These are phyloP conservation scores for Pavo muticus DNA, from an alignment of 2,113 vertebrate genomes.

Conservation along the genomic window DNA sequence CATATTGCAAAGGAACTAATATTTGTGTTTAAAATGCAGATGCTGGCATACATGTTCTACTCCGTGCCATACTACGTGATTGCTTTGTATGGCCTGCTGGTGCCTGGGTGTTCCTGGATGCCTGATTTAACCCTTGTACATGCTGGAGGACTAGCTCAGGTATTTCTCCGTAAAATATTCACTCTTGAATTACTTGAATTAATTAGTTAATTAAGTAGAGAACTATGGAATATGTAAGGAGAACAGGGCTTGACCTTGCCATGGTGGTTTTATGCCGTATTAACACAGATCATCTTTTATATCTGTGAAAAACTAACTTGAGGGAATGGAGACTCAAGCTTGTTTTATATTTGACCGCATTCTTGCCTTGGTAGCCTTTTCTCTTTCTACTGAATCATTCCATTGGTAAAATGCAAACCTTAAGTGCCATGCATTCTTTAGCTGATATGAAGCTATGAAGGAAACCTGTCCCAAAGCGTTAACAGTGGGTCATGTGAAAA, in stretches of 20 bases:
- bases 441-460: neutral
- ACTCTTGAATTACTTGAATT: neutral
- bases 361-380: neutral
- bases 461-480: neutral
- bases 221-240: neutral
- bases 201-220: neutral
- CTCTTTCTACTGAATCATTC: neutral
- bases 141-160: slow-evolving; percentile 93
- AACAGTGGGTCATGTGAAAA: neutral
- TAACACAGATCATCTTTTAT: neutral
- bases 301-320: neutral
- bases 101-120: slow-evolving; percentile 94
- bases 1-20: neutral
- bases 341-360: neutral
- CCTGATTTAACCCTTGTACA: slow-evolving; percentile 88
- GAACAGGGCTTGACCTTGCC: neutral
- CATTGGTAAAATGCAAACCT: neutral
- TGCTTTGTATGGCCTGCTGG: slow-evolving; percentile 87
- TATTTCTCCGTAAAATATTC: slow-evolving; percentile 56
- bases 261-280: neutral
- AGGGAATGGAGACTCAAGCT: neutral
- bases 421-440: neutral
- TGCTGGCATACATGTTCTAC: slow-evolving; percentile 93
- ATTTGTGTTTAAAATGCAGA: slow-evolving; percentile 76
- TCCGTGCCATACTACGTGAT: slow-evolving; percentile 88